These are phyloP conservation scores for Heliconius hermathena DNA, from an alignment of 1,140 invertebrate genomes.

Conservation along the genomic window DNA sequence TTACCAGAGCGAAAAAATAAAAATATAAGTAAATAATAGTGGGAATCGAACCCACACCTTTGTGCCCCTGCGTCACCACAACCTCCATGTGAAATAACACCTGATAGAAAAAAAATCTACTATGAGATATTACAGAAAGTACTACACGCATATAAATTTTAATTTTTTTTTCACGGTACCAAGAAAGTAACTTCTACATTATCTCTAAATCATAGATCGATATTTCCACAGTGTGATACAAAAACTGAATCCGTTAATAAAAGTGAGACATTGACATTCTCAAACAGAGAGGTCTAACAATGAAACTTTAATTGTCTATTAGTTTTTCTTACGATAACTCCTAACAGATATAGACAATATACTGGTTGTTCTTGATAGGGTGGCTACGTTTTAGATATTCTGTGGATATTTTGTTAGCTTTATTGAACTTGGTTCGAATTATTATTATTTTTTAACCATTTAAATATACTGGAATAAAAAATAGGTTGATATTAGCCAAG, in stretches of 20 bases:
- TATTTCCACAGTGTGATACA: background rate
- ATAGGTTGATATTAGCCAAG: too few species aligned
- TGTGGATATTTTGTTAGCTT: background rate
- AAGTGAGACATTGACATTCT: slow-evolving; percentile 29
- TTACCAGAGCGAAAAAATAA: too few species aligned
- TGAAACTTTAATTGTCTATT: slow-evolving; percentile 26
- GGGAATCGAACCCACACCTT: too few species aligned
- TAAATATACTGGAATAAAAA: too few species aligned
- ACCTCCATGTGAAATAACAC: too few species aligned
- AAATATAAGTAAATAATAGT: too few species aligned
- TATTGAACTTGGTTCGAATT: background rate
- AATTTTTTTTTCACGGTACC: background rate
- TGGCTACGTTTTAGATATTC: background rate
- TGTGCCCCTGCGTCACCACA: too few species aligned
- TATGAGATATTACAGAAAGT: too few species aligned
- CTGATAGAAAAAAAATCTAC: too few species aligned
- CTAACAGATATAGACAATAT: slow-evolving; percentile 14
- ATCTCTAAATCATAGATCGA: background rate
- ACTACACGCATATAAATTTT: background rate
- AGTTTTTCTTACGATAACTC: slow-evolving; percentile 26
- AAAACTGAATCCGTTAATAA: slow-evolving; percentile 7
- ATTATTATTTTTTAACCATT: too few species aligned
- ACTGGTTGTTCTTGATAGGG: background rate
- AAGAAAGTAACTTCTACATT: background rate
- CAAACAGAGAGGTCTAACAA: slow-evolving; percentile 19